These are phyloP conservation scores for Exephanes ischioxanthus DNA, from an alignment of 2,888 invertebrate genomes.

Conservation along the genomic window DNA sequence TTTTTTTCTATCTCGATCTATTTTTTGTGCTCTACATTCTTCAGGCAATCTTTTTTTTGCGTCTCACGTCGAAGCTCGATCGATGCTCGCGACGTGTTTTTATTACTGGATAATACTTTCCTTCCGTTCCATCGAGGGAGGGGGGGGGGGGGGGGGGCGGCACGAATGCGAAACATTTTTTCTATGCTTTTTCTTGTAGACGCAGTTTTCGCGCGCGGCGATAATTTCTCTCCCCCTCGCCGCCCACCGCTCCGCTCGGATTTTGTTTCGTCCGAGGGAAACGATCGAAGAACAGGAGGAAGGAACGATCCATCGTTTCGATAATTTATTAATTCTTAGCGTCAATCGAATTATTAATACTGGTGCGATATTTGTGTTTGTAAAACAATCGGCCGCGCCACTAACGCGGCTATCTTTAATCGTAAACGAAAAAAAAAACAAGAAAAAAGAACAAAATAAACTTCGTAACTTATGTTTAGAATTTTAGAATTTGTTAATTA, in stretches of 20 bases:
- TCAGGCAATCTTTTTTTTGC: constrained; percentile 7
- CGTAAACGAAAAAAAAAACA: background rate
- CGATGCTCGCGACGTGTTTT: background rate
- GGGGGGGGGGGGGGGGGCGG: constrained; percentile 24
- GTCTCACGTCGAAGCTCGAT: background rate
- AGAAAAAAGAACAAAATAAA: background rate
- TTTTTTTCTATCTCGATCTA: constrained; percentile 23
- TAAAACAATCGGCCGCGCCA: background rate
- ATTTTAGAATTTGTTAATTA: constrained; percentile 38
- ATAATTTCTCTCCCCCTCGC: background rate
- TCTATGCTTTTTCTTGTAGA: constrained; percentile 54
- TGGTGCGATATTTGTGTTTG: constrained; percentile 15
- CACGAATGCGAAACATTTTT: constrained; percentile 13
- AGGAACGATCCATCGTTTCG: constrained; percentile 7
- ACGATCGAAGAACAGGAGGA: background rate
- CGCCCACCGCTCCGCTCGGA: background rate
- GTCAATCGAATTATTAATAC: background rate
- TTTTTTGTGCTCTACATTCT: constrained; percentile 3
- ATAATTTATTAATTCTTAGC: constrained; percentile 11
- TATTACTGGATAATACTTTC: background rate
- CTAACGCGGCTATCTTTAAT: background rate
- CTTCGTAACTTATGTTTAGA: constrained; percentile 35
- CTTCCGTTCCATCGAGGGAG: background rate
- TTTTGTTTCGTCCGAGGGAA: background rate
- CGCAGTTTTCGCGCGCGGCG: constrained; percentile 30